These are phyloP conservation scores for Quiscalus mexicanus DNA, from an alignment of 2,113 vertebrate genomes.

Conservation along the genomic window DNA sequence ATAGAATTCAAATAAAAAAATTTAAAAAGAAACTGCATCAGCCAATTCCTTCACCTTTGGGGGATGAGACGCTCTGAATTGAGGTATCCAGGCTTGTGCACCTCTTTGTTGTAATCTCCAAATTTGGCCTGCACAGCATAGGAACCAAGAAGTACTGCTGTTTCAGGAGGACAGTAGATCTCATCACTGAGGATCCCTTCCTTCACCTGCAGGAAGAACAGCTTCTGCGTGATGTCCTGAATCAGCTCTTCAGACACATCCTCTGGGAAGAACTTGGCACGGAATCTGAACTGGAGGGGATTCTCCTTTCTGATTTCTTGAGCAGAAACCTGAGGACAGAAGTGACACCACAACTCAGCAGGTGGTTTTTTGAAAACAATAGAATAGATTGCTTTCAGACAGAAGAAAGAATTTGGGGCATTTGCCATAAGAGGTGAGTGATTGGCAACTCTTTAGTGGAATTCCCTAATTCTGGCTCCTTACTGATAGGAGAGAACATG, in stretches of 20 bases:
- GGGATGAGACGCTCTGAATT: slow-evolving; percentile 88
- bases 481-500: background rate
- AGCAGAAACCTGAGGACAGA: slow-evolving; percentile 83
- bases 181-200: slow-evolving; percentile 91
- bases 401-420: background rate
- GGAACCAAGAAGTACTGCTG: slow-evolving; percentile 92
- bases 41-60: slow-evolving; percentile 80
- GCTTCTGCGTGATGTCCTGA: slow-evolving; percentile 95
- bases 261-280: slow-evolving; percentile 94
- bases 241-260: slow-evolving; percentile 94
- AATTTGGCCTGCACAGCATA: slow-evolving; percentile 96
- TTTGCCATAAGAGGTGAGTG: background rate
- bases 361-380: background rate
- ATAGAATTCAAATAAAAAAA: background rate
- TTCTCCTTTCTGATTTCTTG: slow-evolving; percentile 94
- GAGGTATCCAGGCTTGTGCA: slow-evolving; percentile 89
- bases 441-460: background rate
- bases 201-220: slow-evolving; percentile 97
- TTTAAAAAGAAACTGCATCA: background rate
- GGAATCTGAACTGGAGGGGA: slow-evolving; percentile 93
- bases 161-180: slow-evolving; percentile 95
- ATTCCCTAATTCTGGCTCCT: background rate
- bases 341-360: background rate
- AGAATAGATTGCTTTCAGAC: background rate
- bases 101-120: slow-evolving; percentile 89